Percentiles rank a stretch among this genome's conserved stretches.
phyloP scores from a whole-genome alignment of 2,113 vertebrate species.

The Microtus richardsoni region DNA sequence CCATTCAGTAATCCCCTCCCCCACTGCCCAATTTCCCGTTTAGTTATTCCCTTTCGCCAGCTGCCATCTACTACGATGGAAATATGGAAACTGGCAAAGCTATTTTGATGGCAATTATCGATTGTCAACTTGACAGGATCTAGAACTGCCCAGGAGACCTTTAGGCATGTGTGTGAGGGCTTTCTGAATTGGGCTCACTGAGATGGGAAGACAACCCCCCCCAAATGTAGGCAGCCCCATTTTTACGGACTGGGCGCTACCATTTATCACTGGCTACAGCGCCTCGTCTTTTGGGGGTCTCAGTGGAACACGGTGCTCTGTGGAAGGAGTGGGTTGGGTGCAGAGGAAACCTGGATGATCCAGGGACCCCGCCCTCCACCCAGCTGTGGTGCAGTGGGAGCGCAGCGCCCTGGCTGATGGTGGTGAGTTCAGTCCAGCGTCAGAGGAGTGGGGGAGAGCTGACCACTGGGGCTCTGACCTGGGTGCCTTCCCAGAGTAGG shows the following conservation, averaged over 20 bases:
- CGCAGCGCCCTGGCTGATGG: not conserved
- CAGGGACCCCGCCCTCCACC: not conserved
- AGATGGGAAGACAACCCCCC: not conserved
- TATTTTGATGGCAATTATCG: not conserved
- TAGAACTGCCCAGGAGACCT: not conserved
- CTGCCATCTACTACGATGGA: fast-evolving
- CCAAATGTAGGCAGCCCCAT: not conserved
- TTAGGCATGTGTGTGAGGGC: not conserved
- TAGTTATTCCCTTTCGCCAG: not conserved
- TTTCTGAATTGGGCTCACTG: not conserved
- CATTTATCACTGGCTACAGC: no score
- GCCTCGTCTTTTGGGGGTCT: not conserved
- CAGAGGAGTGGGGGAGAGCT: not conserved
- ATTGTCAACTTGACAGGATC: not conserved
- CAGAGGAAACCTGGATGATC: not conserved
- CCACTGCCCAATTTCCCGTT: not conserved
- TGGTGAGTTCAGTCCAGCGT: not conserved
- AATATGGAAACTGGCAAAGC: not conserved
- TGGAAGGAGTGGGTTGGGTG: not conserved
- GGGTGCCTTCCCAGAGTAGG: not conserved
- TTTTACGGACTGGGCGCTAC: not conserved
- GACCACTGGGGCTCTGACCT: fast-evolving
- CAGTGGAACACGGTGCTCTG: no score
- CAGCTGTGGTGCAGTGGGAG: not conserved
- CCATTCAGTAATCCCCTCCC: not conserved